Conservation (phyloP, 2,888 invertebrate genomes). For the Oligia latruncula region DNA sequence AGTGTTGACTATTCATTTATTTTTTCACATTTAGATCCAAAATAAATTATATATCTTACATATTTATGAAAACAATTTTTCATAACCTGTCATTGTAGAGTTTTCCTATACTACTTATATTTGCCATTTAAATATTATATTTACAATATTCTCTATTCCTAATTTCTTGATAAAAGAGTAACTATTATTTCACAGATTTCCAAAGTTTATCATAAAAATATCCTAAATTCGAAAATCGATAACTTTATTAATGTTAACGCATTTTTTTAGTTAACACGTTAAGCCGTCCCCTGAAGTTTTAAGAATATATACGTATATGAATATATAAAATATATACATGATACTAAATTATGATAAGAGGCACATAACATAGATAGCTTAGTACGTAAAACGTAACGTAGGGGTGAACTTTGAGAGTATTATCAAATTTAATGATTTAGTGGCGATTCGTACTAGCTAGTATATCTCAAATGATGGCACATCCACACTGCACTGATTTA, state of each 20-base stretch:
- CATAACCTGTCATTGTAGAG: constrained; percentile 24
- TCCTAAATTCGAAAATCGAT: constrained; percentile 60
- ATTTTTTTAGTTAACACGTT: constrained; percentile 80
- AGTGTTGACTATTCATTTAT: constrained; percentile 55
- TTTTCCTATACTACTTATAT: constrained; percentile 23
- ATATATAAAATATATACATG: constrained; percentile 67
- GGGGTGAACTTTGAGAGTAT: constrained; percentile 32
- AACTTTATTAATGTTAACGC: constrained; percentile 68
- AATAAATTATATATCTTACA: constrained; percentile 10
- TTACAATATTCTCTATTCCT: constrained; percentile 60
- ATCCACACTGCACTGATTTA: constrained; percentile 48
- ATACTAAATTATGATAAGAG: constrained; percentile 65
- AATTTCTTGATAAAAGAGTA: constrained; percentile 45
- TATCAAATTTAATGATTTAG: constrained; percentile 30
- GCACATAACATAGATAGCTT: constrained; percentile 64
- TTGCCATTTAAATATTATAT: constrained; percentile 40
- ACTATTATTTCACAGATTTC: constrained; percentile 41
- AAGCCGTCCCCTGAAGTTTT: constrained; percentile 87
- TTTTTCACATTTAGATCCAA: constrained; percentile 39
- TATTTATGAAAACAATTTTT: constrained; percentile 48
- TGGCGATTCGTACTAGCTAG: constrained; percentile 28
- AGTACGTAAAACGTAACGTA: constrained; percentile 66
- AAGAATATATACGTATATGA: constrained; percentile 78
- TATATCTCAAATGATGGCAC: constrained; percentile 21
- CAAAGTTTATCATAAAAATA: constrained; percentile 43